phyloP scores from a whole-genome alignment of 2,888 invertebrate species.

The Homarus gammarus region DNA sequence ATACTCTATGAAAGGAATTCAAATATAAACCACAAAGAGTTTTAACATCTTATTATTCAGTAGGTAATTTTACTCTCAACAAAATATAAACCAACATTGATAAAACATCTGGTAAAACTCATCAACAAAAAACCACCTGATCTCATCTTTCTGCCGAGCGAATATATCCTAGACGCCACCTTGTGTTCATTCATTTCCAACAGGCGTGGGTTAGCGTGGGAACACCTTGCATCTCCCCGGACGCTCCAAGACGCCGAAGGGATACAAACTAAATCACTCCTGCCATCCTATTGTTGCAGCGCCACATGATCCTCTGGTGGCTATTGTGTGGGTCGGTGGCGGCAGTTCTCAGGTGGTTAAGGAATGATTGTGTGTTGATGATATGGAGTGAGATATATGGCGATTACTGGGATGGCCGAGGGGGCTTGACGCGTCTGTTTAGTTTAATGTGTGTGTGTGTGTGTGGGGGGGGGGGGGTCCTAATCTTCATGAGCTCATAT shows the following conservation, averaged over 20 bases:
- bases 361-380: not conserved
- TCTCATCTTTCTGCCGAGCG: not conserved
- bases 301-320: not conserved
- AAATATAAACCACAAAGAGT: too few species aligned
- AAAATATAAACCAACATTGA: too few species aligned
- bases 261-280: constrained; percentile 2
- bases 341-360: not conserved
- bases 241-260: not conserved
- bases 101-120: too few species aligned
- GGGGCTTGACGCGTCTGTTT: too few species aligned
- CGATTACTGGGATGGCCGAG: not conserved
- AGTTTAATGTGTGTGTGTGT: too few species aligned
- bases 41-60: too few species aligned
- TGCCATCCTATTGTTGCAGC: constrained; percentile 11
- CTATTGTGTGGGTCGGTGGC: not conserved
- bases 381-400: not conserved
- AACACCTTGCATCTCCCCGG: not conserved
- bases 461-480: too few species aligned
- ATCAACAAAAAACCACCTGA: too few species aligned
- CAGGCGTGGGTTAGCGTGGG: constrained; percentile 31
- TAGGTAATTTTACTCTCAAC: too few species aligned
- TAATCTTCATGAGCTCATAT: too few species aligned
- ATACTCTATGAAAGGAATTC: too few species aligned
- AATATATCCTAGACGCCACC: not conserved
- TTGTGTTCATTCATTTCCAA: constrained; percentile 33